A percentile compares a stretch with the other conserved stretches of the same genome.
Conservation (phyloP, 2,113 vertebrate genomes). For the Periophthalmodon schlosseri region DNA sequence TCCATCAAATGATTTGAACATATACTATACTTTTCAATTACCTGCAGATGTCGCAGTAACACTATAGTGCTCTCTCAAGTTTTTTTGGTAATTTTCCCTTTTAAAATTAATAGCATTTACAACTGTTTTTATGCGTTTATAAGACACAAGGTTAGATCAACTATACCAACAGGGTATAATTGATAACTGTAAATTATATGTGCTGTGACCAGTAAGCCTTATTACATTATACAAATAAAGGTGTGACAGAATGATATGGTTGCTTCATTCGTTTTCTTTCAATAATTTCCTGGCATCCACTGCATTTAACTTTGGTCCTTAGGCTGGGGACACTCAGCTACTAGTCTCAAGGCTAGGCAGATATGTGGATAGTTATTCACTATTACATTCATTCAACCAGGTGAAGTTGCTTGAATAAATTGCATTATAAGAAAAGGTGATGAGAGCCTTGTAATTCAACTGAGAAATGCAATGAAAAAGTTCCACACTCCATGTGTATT, state of each 20-base stretch:
- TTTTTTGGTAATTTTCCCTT: background rate
- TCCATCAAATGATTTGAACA: slow-evolving; percentile 53
- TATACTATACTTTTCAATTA: slow-evolving; percentile 17
- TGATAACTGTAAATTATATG: background rate
- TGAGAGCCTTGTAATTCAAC: background rate
- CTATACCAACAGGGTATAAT: background rate
- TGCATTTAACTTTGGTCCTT: background rate
- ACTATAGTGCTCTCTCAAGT: background rate
- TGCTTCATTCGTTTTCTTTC: background rate
- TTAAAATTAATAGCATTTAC: background rate
- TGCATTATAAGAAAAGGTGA: background rate
- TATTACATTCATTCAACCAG: background rate
- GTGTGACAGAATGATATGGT: no score
- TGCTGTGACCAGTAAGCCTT: background rate
- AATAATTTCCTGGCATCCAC: background rate
- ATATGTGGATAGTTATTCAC: background rate
- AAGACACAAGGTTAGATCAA: background rate
- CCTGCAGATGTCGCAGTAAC: background rate
- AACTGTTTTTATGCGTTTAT: background rate
- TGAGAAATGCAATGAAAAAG: background rate
- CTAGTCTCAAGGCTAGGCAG: background rate
- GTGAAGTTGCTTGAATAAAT: background rate
- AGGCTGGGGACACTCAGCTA: background rate
- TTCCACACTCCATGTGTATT: background rate
- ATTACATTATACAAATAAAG: background rate